These are phyloP conservation scores for Spicauda simplicius DNA, from an alignment of 2,888 invertebrate species.

Conservation along the genomic window DNA sequence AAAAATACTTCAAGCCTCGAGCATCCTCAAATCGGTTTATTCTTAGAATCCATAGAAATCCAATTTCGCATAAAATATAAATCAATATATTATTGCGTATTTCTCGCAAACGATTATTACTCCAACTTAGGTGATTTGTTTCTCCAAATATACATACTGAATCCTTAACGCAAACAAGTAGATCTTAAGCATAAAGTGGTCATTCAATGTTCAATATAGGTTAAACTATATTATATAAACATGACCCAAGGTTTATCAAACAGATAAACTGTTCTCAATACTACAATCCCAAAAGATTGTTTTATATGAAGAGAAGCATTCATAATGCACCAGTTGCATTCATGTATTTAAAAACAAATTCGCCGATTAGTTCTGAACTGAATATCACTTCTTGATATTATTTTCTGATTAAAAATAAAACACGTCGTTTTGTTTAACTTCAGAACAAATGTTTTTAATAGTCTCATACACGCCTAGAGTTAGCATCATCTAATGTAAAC, in stretches of 20 bases:
- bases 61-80: background rate
- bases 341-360: constrained; percentile 9
- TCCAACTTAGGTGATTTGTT: background rate
- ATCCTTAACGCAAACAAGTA: background rate
- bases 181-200: background rate
- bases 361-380: constrained; percentile 19
- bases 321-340: constrained; percentile 5
- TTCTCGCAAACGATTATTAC: background rate
- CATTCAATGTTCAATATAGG: background rate
- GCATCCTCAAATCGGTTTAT: background rate
- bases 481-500: constrained; percentile 74
- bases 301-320: constrained; percentile 4
- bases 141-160: background rate
- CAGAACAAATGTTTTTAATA: constrained; percentile 33
- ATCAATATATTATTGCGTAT: background rate
- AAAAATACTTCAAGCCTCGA: background rate
- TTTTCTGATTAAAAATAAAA: constrained; percentile 15
- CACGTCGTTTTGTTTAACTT: constrained; percentile 18
- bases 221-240: constrained; percentile 13
- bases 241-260: constrained; percentile 23
- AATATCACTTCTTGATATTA: constrained; percentile 34
- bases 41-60: background rate
- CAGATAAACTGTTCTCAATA: constrained; percentile 7
- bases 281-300: constrained; percentile 10
- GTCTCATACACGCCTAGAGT: constrained; percentile 75